Evolutionary conservation across 2,888 invertebrate species (phyloP), one percentile per base, ranked within the genome.

Genomic region (Agrochola litura): DNA sequence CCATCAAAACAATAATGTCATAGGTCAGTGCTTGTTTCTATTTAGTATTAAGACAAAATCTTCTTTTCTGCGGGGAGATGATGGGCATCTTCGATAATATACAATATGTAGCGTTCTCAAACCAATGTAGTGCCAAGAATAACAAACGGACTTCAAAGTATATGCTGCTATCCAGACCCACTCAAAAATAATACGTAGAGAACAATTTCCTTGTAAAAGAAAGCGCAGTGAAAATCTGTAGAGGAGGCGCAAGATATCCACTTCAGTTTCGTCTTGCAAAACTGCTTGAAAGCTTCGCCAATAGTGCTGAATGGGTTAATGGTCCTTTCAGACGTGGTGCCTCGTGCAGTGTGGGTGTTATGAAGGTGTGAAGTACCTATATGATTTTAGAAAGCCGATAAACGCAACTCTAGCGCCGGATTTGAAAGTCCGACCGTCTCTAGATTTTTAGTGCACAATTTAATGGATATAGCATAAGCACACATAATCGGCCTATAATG

Each of bases 1-100:
- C 89, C 97, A 97, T 91, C 97, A 97, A 92, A 96, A 96, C 92
- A 97, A 97, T 93, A 97, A 97, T 90, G 96, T 95, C 92, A 96
- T 96, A 90, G 97, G 97, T 97, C 89, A 95, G 97, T 97, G 54
- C 69, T 65, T 68, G 22, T 19, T 58, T 71, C 19, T 52, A 22
- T 61, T 12, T 49, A 22, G 2, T 65, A 10, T 22, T 66, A 3
- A 43, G 2, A 8, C 9, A 41, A 52, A 10, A 14, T n/a, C 14
- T 66, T 61, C 0, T 22, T 61, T 3, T 37, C 9, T 61, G 1
- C 3, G 30, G 14, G 6, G n/a, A n/a, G 30, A n/a, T 37, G 37
- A 54, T 41, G 1, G 19, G 1, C n/a, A 6, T 52, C 37, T 37
- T 4, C 25, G 22, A 22, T 22, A 56, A 12, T n/a, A n/a, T n/a